These are phyloP conservation scores for Trichopoda pennipes DNA, from an alignment of 2,888 invertebrate genomes.

Conservation along the genomic window DNA sequence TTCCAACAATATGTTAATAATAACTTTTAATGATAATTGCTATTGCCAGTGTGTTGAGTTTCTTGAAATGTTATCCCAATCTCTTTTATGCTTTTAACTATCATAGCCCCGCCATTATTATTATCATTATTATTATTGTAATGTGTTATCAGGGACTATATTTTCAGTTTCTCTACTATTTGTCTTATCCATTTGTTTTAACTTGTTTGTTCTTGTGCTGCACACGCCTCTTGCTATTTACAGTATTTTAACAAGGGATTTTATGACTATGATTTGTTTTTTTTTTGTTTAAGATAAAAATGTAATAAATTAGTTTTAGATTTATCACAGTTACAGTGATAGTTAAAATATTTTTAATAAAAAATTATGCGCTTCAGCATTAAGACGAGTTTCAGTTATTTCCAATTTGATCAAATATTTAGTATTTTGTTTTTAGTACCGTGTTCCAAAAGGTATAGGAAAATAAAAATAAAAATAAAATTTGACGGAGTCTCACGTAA, in stretches of 20 bases:
- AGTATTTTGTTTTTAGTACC: too few species aligned
- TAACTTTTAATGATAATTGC: slow-evolving; percentile 5
- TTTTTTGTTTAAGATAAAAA: slow-evolving; percentile 6
- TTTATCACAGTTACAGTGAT: background rate
- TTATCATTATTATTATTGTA: slow-evolving; percentile 3
- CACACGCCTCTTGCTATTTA: slow-evolving; percentile 19
- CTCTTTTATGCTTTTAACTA: background rate
- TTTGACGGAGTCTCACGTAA: too few species aligned
- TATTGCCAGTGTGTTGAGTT: background rate
- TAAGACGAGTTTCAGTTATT: too few species aligned
- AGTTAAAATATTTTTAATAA: too few species aligned
- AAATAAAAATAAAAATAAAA: too few species aligned
- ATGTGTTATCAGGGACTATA: slow-evolving; percentile 13
- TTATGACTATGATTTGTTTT: slow-evolving; percentile 10
- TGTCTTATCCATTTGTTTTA: slow-evolving; percentile 46
- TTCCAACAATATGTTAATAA: slow-evolving; percentile 56
- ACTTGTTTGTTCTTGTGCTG: slow-evolving; percentile 3
- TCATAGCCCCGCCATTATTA: background rate
- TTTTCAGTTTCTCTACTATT: slow-evolving; percentile 5
- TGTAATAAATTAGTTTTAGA: slow-evolving; percentile 41
- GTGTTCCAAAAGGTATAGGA: too few species aligned
- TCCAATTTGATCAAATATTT: too few species aligned
- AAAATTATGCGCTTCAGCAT: too few species aligned
- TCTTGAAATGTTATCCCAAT: background rate
- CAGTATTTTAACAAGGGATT: slow-evolving; percentile 4